A percentile compares a stretch with the other conserved stretches of the same genome.
These are phyloP conservation scores for Drosophila ficusphila DNA, from an alignment of 1,140 invertebrate genomes.

Conservation along the genomic window DNA sequence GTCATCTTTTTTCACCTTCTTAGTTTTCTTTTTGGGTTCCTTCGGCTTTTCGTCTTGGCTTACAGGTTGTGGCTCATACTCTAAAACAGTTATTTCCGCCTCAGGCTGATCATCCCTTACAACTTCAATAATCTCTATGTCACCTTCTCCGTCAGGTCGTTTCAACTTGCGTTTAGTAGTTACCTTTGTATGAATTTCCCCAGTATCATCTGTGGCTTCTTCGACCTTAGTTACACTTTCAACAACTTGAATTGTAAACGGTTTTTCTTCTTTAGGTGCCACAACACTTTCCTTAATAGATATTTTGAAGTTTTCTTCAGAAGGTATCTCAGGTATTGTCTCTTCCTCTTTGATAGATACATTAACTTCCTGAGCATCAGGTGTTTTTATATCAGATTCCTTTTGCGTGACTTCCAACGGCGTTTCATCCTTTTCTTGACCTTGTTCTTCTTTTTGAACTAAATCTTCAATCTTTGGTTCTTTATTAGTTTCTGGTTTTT, in stretches of 20 bases:
- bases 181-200: constrained; percentile 78
- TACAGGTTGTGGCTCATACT: constrained; percentile 60
- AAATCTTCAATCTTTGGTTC: constrained; percentile 67
- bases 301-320: constrained; percentile 41
- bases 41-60: constrained; percentile 58
- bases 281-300: constrained; percentile 44
- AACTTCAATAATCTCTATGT: constrained; percentile 83
- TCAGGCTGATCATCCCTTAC: constrained; percentile 82
- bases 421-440: constrained; percentile 20
- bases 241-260: constrained; percentile 55
- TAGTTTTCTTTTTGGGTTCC: constrained; percentile 66
- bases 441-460: constrained; percentile 34
- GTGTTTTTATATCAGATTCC: constrained; percentile 53
- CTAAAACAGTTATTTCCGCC: constrained; percentile 79
- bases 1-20: constrained; percentile 73
- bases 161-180: constrained; percentile 84
- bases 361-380: constrained; percentile 16
- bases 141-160: constrained; percentile 74
- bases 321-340: constrained; percentile 3
- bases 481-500: constrained; percentile 55
- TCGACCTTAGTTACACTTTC: constrained; percentile 72
- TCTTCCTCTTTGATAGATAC: constrained; percentile 43
- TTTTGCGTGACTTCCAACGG: constrained; percentile 25
- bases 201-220: constrained; percentile 65
- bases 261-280: constrained; percentile 33